A percentile compares a stretch with the other conserved stretches of the same genome.
These are phyloP conservation scores for Yponomeuta evonymella DNA, from an alignment of 2,888 invertebrate genomes.

Conservation along the genomic window DNA sequence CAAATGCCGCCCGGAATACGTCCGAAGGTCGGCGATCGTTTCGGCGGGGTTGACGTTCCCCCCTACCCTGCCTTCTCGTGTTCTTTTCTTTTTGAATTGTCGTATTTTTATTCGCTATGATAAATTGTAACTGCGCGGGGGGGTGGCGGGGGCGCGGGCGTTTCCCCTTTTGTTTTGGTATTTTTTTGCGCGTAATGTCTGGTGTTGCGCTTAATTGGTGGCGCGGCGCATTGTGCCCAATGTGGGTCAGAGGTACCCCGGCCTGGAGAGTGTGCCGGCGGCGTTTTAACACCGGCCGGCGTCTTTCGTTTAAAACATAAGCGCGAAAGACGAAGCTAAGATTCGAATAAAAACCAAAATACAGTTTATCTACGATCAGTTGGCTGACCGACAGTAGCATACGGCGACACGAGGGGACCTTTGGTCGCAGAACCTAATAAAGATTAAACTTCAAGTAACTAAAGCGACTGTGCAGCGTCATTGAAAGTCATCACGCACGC, in stretches of 20 bases:
- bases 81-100: conserved; percentile 73
- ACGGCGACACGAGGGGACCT: too few relatives aligned
- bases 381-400: too few relatives aligned
- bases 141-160: conserved; percentile 28
- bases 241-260: conserved; percentile 50
- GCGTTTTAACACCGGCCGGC: too few relatives aligned
- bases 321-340: too few relatives aligned
- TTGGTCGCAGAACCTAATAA: too few relatives aligned
- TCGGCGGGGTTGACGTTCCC: conserved; percentile 44
- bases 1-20: conserved; percentile 36
- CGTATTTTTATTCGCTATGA: conserved; percentile 75
- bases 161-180: conserved; percentile 70
- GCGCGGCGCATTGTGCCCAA: conserved; percentile 62
- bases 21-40: conserved; percentile 36
- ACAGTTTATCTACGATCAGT: too few relatives aligned
- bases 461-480: too few relatives aligned
- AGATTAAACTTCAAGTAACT: too few relatives aligned
- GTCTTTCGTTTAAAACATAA: too few relatives aligned
- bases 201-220: conserved; percentile 71
- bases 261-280: neutral
- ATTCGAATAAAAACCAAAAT: too few relatives aligned
- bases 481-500: too few relatives aligned
- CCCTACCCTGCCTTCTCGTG: conserved; percentile 57
- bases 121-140: conserved; percentile 65
- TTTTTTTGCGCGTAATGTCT: conserved; percentile 65